Evolutionary conservation across 2,888 invertebrate species (phyloP), one percentile per base, ranked within the genome.

Genomic region (Tetranychus piercei): DNA sequence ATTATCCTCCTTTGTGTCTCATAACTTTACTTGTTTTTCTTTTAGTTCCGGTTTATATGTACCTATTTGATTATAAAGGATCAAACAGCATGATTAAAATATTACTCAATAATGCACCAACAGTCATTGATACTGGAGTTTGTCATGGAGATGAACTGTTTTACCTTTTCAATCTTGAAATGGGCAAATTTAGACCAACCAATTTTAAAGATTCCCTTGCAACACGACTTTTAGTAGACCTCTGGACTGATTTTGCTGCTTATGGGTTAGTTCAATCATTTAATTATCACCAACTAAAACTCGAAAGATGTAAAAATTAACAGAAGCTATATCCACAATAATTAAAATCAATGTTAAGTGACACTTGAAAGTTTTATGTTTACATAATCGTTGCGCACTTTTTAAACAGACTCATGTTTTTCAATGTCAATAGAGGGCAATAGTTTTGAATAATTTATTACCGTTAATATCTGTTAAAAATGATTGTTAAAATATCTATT

Each of bases 131-230:
- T 44, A 73, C 80, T 88, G 89, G 91, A 74, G 88, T 90, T 0
- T 89, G 89, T 74, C 91, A 92, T 81, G 91, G 90, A 0, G 91
- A 92, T 79, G 92, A 92, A 77, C 82, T 92, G 73, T 89, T 89
- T 81, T 89, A 92, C 81, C 81, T 92, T 8, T 92, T 92, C 81
- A 80, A 77, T 23, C 71, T 79, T 55, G 75, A 78, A 67, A 75
- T 77, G 2, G 76, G 75, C 45, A 75, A 77, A 15, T 45, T 77
- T 3, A 74, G 76, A 1, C 75, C 77, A 15, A 78, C 79, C 15
- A 76, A 76, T 3, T 88, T 89, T 0, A 86, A 89, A 73, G 85
- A 86, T 76, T 84, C 86, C 2, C 83, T 85, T 8, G 83, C 87
- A 6, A 86, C 86, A 0, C 81, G 84, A 15, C 82, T 86, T 74